A percentile compares a stretch with the other conserved stretches of the same genome.
Conservation (phyloP, 2,113 vertebrate genomes). For the Smithornis capensis region DNA sequence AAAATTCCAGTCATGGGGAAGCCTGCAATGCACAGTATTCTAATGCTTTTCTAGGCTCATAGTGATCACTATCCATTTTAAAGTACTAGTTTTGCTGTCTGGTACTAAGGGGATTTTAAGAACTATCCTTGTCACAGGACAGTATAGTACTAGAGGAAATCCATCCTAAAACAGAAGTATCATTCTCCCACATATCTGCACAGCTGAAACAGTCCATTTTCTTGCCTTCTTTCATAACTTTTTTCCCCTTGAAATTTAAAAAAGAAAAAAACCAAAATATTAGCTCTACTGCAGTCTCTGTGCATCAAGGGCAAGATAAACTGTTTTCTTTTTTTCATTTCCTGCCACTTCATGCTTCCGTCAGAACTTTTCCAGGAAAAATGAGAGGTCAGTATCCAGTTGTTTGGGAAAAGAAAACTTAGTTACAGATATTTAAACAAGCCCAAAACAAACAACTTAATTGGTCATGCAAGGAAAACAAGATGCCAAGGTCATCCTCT, state of each 20-base stretch:
- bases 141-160: not conserved
- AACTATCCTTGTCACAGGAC: not conserved
- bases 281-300: not conserved
- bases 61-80: not conserved
- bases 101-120: not conserved
- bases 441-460: not conserved
- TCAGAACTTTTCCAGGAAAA: not conserved
- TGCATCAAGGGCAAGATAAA: not conserved
- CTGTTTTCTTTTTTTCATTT: conserved; percentile 33
- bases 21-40: not conserved
- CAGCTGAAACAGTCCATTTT: not conserved
- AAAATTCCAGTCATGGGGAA: not conserved
- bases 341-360: not conserved
- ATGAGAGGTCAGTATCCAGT: not conserved
- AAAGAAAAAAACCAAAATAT: not conserved
- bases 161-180: not conserved
- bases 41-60: not conserved
- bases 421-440: conserved; percentile 18
- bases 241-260: not conserved
- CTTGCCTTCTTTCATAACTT: not conserved
- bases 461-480: not conserved
- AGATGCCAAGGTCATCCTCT: not conserved
- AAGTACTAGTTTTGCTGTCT: not conserved
- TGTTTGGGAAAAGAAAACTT: conserved; percentile 24
- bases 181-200: not conserved